Conservation (phyloP, 2,113 vertebrate species). For the Mormoops blainvillei region DNA sequence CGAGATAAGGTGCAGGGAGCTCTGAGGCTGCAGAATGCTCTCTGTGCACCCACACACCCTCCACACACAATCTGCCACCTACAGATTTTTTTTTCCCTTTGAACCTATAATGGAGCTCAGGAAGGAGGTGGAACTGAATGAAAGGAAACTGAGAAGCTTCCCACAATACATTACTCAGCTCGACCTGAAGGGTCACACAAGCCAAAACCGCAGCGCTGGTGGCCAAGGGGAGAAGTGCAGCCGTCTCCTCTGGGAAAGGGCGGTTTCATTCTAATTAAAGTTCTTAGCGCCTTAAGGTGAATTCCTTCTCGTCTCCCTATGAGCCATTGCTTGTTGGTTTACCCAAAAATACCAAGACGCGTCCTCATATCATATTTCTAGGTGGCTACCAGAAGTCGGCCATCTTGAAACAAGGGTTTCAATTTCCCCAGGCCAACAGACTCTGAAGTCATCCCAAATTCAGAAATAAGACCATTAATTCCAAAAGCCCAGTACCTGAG, state of each 20-base stretch:
- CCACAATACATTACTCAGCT: background rate
- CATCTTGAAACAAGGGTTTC: constrained; percentile 48
- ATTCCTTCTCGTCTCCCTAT: background rate
- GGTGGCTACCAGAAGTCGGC: background rate
- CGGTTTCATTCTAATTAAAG: background rate
- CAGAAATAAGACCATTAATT: constrained; percentile 72
- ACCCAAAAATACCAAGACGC: background rate
- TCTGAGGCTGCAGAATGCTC: background rate
- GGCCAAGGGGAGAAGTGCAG: background rate
- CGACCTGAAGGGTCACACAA: background rate
- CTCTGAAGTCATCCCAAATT: constrained; percentile 62
- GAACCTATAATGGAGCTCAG: background rate
- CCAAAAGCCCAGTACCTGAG: constrained; percentile 72
- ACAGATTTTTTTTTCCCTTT: background rate
- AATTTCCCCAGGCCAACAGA: constrained; percentile 73
- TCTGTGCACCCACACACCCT: background rate
- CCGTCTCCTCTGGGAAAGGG: background rate
- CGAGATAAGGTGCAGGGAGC: background rate
- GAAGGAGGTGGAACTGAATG: constrained; percentile 17
- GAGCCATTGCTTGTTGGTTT: background rate
- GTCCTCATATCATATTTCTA: background rate
- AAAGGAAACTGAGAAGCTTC: background rate
- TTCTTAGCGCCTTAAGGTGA: background rate
- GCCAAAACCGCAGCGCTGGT: background rate
- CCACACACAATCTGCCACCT: background rate